Percentiles rank a stretch among this genome's conserved stretches.
Evolutionary conservation across 2,888 invertebrate species (phyloP).

Genomic region (Tromatobia lineatoria): DNA sequence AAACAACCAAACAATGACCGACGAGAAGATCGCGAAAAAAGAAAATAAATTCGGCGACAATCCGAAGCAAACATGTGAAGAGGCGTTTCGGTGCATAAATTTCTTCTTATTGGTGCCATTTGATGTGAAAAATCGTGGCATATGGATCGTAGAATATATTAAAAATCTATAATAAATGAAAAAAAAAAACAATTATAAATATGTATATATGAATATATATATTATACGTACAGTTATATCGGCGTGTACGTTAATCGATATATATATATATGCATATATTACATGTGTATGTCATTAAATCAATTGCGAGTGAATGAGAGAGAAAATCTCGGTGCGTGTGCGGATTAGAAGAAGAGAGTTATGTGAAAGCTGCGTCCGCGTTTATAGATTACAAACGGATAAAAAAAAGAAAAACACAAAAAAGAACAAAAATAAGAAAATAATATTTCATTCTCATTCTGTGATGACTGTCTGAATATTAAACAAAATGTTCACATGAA

Average conservation of each 20-base stretch:
- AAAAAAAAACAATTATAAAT: conserved; percentile 56
- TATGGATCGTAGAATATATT: conserved; percentile 52
- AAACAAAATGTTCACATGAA: conserved; percentile 77
- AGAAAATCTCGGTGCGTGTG: conserved; percentile 44
- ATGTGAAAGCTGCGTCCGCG: conserved; percentile 71
- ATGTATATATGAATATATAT: conserved; percentile 66
- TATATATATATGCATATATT: conserved; percentile 62
- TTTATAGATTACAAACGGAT: conserved; percentile 70
- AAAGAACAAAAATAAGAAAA: conserved; percentile 61
- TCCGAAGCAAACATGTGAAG: conserved; percentile 69
- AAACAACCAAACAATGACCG: conserved; percentile 4
- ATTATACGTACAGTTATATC: conserved; percentile 48
- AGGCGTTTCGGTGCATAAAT: conserved; percentile 44
- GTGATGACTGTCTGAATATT: conserved; percentile 83
- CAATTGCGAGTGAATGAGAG: conserved; percentile 69
- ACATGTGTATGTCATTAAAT: conserved; percentile 74
- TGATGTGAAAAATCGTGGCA: conserved; percentile 58
- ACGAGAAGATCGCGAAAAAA: conserved; percentile 11
- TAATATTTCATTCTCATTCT: conserved; percentile 83
- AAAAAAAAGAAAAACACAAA: conserved; percentile 12
- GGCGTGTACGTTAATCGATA: conserved; percentile 10
- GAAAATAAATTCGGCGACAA: conserved; percentile 59
- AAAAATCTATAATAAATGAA: conserved; percentile 69
- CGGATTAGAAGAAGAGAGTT: conserved; percentile 65
- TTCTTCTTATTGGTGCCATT: conserved; percentile 62